These are phyloP conservation scores for Oreochromis niloticus DNA, from an alignment of 2,113 vertebrate genomes.

Conservation along the genomic window DNA sequence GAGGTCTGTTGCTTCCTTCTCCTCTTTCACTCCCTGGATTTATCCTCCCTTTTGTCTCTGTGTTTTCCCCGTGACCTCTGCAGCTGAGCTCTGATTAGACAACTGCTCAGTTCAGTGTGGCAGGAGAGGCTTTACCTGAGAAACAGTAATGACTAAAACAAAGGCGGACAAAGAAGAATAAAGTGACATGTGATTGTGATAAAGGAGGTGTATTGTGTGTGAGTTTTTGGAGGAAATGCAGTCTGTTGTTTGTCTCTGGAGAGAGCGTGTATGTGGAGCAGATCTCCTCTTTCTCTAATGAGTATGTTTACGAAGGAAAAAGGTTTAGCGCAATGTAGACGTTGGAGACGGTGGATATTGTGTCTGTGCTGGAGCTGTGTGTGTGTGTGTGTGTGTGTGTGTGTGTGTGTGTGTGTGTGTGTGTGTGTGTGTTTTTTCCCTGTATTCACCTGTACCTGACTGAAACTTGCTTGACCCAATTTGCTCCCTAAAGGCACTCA, in stretches of 20 bases:
- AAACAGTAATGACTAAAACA: not conserved
- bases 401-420: not conserved
- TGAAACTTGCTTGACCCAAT: conserved; percentile 37
- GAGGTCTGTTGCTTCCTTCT: conserved; percentile 38
- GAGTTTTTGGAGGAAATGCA: not conserved
- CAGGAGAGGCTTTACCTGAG: not conserved
- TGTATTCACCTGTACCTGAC: not conserved
- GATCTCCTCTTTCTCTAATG: conserved; percentile 1
- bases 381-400: not conserved
- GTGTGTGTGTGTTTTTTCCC: conserved; percentile 17
- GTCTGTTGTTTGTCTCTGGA: conserved; percentile 28
- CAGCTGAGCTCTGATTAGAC: conserved; percentile 18
- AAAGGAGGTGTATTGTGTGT: not conserved
- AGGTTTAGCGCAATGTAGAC: not conserved
- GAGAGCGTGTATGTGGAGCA: not conserved
- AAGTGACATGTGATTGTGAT: not conserved
- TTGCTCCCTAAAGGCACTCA: conserved; percentile 4
- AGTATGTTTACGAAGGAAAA: not conserved
- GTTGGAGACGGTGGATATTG: not conserved
- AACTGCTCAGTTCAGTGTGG: not conserved
- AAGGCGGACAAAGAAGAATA: not conserved
- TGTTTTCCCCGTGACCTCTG: conserved; percentile 5
- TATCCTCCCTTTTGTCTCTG: not conserved
- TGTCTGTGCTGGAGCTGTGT: not conserved
- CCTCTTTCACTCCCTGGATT: conserved; percentile 33